phyloP scores from a whole-genome alignment of 2,113 vertebrate species.

The Xiphias gladius region DNA sequence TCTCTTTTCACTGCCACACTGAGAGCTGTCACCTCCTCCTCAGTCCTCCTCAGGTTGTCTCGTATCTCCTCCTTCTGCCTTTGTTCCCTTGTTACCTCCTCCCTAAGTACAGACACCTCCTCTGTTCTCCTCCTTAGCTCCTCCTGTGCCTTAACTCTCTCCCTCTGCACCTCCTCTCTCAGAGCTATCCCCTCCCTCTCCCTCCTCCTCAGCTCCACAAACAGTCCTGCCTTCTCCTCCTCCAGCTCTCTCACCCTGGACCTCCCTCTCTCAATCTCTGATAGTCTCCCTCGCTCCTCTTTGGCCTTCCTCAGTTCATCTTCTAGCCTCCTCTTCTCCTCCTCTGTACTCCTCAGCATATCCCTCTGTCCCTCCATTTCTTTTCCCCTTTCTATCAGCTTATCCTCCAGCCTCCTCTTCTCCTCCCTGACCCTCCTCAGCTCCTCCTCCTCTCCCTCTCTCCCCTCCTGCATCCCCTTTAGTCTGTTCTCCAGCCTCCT shows the following conservation, averaged over 20 bases:
- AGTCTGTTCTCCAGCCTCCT: slow-evolving; percentile 35
- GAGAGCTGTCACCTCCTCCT: neutral
- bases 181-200: slow-evolving; percentile 51
- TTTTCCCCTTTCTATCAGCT: slow-evolving; percentile 21
- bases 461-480: slow-evolving; percentile 13
- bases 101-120: neutral
- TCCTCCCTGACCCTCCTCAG: slow-evolving; percentile 18
- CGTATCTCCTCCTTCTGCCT: slow-evolving; percentile 25
- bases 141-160: slow-evolving; percentile 29
- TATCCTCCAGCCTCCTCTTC: slow-evolving; percentile 23
- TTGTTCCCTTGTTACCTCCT: slow-evolving; percentile 27
- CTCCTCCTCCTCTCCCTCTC: slow-evolving; percentile 14
- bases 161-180: slow-evolving; percentile 57
- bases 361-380: slow-evolving; percentile 20
- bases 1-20: slow-evolving; percentile 11
- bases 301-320: slow-evolving; percentile 24
- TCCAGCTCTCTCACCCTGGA: slow-evolving; percentile 39
- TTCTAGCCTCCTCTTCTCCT: slow-evolving; percentile 35
- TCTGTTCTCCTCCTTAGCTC: slow-evolving; percentile 41
- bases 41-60: slow-evolving; percentile 2
- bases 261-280: slow-evolving; percentile 15
- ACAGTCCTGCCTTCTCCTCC: slow-evolving; percentile 40
- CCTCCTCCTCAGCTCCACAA: slow-evolving; percentile 22
- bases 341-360: slow-evolving; percentile 21
- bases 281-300: slow-evolving; percentile 23